phyloP scores from a whole-genome alignment of 2,797 vertebrate genomes.

The Morelia viridis region DNA sequence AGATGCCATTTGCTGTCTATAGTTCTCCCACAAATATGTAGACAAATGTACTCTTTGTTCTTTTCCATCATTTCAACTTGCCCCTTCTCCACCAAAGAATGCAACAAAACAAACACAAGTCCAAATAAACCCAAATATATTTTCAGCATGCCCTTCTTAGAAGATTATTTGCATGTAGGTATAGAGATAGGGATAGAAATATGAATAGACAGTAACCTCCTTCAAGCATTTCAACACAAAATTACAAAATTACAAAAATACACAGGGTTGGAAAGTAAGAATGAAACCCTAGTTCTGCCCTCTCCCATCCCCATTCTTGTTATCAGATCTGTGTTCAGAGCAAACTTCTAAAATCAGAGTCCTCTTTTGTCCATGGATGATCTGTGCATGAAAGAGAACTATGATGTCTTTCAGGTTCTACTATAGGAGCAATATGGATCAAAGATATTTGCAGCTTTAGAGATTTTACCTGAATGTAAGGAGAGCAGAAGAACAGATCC shows the following conservation, averaged over 20 bases:
- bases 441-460: background rate
- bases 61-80: background rate
- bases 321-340: background rate
- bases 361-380: background rate
- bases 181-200: background rate
- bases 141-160: background rate
- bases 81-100: background rate
- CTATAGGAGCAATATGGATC: background rate
- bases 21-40: background rate
- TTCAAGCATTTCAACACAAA: background rate
- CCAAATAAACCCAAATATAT: slow-evolving; percentile 1
- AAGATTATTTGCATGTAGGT: background rate
- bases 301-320: background rate
- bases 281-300: background rate
- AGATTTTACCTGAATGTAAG: background rate
- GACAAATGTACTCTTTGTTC: background rate
- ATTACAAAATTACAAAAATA: background rate
- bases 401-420: background rate
- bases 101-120: background rate
- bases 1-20: slow-evolving; percentile 1
- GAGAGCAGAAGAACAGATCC: background rate
- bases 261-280: background rate
- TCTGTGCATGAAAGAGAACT: background rate
- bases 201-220: accelerated
- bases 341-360: background rate